Percentiles rank a stretch among this genome's conserved stretches.
Conservation (phyloP, 2,888 invertebrate genomes). For the Chrysopilus asiliformis region DNA sequence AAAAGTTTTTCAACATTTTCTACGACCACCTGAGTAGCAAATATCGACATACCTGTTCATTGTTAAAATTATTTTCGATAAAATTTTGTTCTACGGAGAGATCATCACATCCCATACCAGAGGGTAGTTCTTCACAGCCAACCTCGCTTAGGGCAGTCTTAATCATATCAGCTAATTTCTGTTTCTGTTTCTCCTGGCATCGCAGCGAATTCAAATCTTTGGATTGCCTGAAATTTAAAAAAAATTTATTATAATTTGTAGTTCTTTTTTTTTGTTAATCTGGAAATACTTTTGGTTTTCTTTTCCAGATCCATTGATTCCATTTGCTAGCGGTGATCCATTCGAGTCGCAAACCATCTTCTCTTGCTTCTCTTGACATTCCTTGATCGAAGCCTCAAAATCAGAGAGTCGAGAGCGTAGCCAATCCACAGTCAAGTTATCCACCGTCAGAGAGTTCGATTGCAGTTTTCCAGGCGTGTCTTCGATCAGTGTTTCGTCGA, state of each 20-base stretch:
- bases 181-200: constrained; percentile 71
- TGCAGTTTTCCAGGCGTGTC: constrained; percentile 77
- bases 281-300: constrained; percentile 35
- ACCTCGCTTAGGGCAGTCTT: constrained; percentile 72
- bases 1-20: too few relatives aligned
- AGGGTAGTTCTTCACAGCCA: constrained; percentile 77
- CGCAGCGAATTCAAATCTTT: constrained; percentile 68
- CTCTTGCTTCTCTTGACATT: constrained; percentile 57
- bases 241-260: not conserved
- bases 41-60: constrained; percentile 43
- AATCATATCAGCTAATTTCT: constrained; percentile 70
- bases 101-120: constrained; percentile 71
- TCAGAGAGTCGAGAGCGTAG: constrained; percentile 66
- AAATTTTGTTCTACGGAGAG: constrained; percentile 40
- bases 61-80: constrained; percentile 41
- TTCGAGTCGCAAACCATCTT: constrained; percentile 40
- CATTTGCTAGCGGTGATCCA: constrained; percentile 36
- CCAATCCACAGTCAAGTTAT: constrained; percentile 86
- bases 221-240: constrained; percentile 26
- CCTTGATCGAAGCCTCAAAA: constrained; percentile 61
- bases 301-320: constrained; percentile 24
- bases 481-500: constrained; percentile 77
- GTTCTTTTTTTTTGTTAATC: not conserved
- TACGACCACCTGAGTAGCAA: too few relatives aligned
- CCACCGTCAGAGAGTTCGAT: constrained; percentile 79